Base-by-base conservation (phyloP, 2,888 invertebrate species). In the Sabellastarte sp. region DNA sequence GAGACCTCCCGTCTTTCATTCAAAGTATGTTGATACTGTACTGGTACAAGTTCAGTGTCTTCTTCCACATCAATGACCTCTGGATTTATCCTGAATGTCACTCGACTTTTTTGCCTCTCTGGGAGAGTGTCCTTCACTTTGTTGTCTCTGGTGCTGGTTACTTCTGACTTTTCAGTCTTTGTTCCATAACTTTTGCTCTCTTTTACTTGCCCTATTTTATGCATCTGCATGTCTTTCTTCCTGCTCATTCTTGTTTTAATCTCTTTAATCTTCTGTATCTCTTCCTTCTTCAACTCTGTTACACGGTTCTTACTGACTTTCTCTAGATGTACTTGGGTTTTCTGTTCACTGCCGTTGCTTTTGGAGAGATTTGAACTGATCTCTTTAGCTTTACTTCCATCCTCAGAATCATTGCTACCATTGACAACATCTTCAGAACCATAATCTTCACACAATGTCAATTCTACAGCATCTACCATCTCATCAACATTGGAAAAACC, bases 271-370 rank as follows among this genome's bases (percentile, higher is more conserved):
- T 30, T 28, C 32, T 41, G 41, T 10, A 41, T 41, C 30, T 30
- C 50, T 20, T 56, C 52, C n/a, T n/a, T 4, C 10, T 41, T 10
- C 20, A 15, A 20, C 20, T 41, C 20, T 20, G 10, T 20, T 41
- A 10, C 20, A 20, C 41, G 41, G 10, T 41, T 10, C 10, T 41
- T 20, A 20, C 41, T 10, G 10, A 20, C 50, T 10, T 24, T 29
- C 60, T 4, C n/a, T 32, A 51, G 50, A 28, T 61, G 55, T 20
- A 57, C 56, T 33, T 33, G 61, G 10, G 20, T 41, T 41, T 10
- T 41, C 41, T 41, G 41, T 20, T 41, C 41, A 41, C 41, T 41
- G 41, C 20, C 20, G 10, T 10, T 15, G 10, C 10, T 15, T 20
- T 20, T 41, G 10, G 41, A 41, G 10, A 41, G 10, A 10, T 10